Evolutionary conservation across 2,113 vertebrate genomes (phyloP), one percentile per base, ranked within the genome.

Genomic region (Manacus vitellinus): DNA sequence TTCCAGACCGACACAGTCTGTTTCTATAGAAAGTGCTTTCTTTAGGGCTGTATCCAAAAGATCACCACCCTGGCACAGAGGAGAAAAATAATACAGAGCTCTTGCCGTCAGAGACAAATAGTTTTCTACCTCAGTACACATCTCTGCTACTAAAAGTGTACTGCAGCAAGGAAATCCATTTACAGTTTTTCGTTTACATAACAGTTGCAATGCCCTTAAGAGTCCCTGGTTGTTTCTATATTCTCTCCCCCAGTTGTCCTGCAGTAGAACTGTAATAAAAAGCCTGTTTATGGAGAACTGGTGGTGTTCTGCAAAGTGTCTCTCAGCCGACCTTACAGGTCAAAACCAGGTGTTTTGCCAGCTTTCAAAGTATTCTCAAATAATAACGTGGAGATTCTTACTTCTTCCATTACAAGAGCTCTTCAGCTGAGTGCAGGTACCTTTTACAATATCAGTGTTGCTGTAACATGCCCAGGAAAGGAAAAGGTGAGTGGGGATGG

Each of bases 181-280:
- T 97, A 77, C 92, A 95, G 77, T 73, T 91, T 91, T 96, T 91
- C 55, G 80, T 94, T 92, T 92, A 92, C 91, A 27, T 89, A 93
- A 92, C 66, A 62, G 74, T 89, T 89, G 33, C 35, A 41, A 23
- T 92, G 86, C 86, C 90, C 94, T 97, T 55, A 94, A 89, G 83
- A 97, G 83, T 55, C 66, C 90, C 43, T 3, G 3, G 24, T 82
- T 75, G 68, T 81, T 93, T 88, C 85, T 44, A 25, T 88, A 55
- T 31, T 95, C 78, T 88, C 61, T 75, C 67, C 58, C 82, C 63
- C n/a, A 9, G 65, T 47, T 92, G 89, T 77, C 71, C 72, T 91
- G 63, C 41, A 55, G 61, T 62, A 54, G 2, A 74, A 33, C 76
- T 92, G 80, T 77, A 76, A 88, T 88, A 79, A 91, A 90, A 94